phyloP scores from a whole-genome alignment of 2,888 invertebrate genomes.

The Tuta absoluta region DNA sequence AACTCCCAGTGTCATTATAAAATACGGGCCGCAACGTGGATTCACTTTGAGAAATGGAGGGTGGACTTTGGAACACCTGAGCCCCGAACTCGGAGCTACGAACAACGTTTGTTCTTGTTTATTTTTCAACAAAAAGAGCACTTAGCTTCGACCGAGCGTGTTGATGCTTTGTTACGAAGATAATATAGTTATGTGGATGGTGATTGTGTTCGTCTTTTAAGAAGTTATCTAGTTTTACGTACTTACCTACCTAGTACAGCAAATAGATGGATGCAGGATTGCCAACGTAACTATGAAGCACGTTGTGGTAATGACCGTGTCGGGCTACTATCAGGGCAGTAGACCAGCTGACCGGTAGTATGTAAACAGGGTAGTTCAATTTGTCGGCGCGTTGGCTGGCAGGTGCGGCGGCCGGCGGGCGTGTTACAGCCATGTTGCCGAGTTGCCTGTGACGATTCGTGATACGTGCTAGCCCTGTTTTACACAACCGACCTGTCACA shows the following conservation, averaged over 20 bases:
- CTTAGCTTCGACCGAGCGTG: neutral
- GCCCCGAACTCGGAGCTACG: constrained; percentile 50
- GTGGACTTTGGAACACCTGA: constrained; percentile 66
- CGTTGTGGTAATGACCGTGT: neutral
- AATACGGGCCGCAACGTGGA: constrained; percentile 70
- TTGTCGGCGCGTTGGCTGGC: neutral
- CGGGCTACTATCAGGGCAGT: neutral
- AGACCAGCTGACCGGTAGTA: neutral
- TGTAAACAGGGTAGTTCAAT: constrained; percentile 5
- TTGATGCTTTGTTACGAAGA: neutral
- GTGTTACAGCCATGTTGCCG: no score
- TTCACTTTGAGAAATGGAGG: constrained; percentile 78
- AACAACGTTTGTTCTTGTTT: constrained; percentile 43
- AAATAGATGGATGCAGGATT: neutral
- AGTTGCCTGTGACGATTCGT: no score
- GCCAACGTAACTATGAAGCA: neutral
- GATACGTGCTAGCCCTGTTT: no score
- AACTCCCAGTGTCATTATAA: constrained; percentile 76
- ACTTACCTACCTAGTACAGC: neutral
- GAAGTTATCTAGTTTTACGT: neutral
- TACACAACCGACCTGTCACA: no score
- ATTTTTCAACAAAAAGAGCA: constrained; percentile 28
- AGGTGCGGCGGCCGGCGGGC: neutral
- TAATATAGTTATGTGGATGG: neutral
- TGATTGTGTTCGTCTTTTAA: neutral